Percentiles rank a stretch among this genome's conserved stretches.
Evolutionary conservation across 2,797 vertebrate genomes (phyloP).

Genomic region (Peromyscus aztecus): DNA sequence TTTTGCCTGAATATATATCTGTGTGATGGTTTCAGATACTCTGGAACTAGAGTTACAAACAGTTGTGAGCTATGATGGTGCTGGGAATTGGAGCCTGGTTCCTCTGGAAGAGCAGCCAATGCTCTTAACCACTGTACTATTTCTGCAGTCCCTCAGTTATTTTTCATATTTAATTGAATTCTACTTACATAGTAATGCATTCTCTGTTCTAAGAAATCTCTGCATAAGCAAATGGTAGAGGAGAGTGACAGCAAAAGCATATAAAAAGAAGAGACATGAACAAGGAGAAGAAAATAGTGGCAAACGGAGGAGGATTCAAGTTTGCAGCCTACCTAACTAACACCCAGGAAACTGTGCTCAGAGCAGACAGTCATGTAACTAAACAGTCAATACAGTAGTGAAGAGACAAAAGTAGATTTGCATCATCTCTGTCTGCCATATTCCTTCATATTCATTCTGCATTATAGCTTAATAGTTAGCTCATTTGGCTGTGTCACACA

Average conservation of each 20-base stretch:
- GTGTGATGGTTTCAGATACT: too few relatives aligned
- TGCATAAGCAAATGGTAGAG: background rate
- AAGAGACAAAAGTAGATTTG: background rate
- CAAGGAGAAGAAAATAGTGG: background rate
- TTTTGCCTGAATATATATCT: background rate
- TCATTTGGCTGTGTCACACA: background rate
- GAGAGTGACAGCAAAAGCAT: background rate
- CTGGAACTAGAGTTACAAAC: background rate
- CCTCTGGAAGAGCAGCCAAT: background rate
- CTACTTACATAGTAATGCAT: background rate
- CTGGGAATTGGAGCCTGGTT: background rate
- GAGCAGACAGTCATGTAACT: background rate
- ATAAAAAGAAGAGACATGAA: background rate
- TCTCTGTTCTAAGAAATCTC: background rate
- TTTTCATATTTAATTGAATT: background rate
- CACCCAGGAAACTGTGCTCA: background rate
- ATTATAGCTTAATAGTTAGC: background rate
- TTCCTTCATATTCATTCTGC: background rate
- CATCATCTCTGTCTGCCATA: accelerated
- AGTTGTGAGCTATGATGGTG: background rate
- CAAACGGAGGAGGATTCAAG: background rate
- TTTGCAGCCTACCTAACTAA: background rate
- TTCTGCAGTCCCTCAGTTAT: background rate
- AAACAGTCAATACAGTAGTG: background rate
- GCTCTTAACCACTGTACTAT: background rate